Conservation (phyloP, 1,140 invertebrate genomes). For the Penaeus vannamei region DNA sequence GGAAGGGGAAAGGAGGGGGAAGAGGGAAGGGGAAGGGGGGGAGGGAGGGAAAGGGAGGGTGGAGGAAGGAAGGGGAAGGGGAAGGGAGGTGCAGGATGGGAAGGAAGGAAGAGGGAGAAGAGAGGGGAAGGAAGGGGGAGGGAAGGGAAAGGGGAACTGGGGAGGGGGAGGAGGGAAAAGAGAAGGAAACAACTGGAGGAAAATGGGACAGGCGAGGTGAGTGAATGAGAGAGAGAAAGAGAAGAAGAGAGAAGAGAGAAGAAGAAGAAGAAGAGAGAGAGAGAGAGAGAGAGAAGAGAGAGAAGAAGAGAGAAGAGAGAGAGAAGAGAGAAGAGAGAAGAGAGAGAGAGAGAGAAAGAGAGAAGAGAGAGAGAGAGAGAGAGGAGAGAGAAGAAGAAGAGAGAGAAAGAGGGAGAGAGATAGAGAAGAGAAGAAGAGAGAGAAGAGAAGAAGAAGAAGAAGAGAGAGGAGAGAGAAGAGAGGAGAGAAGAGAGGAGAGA, state of each 20-base stretch:
- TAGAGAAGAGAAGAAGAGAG: neutral
- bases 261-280: neutral
- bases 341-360: neutral
- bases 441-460: neutral
- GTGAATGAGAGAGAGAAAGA: slow-evolving; percentile 40
- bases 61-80: too few species aligned
- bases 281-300: neutral
- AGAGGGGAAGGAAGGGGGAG: neutral
- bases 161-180: neutral
- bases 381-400: neutral
- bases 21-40: too few species aligned
- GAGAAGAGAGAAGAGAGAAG: too few species aligned
- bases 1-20: too few species aligned
- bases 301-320: neutral
- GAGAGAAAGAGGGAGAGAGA: neutral
- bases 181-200: slow-evolving; percentile 5
- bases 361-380: too few species aligned
- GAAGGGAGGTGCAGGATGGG: too few species aligned
- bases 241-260: neutral
- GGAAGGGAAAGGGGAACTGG: neutral
- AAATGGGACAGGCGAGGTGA: too few species aligned
- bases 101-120: too few species aligned
- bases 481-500: too few species aligned
- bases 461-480: neutral
- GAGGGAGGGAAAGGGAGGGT: too few species aligned